phyloP scores from a whole-genome alignment of 1,140 invertebrate genomes.

The Wasmannia auropunctata region DNA sequence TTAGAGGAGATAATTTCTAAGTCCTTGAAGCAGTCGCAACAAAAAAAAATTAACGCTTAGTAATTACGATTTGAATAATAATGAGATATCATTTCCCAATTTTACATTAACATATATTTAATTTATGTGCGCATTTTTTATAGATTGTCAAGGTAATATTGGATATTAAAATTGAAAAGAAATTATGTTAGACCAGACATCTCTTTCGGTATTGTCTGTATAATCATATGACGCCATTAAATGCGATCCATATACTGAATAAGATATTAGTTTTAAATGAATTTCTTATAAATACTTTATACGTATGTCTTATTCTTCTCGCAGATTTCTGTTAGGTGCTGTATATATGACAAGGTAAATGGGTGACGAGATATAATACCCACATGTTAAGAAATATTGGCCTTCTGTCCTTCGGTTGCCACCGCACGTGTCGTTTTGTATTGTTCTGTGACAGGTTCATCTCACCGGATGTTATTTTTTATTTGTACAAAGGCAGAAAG shows the following conservation, averaged over 20 bases:
- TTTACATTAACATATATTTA: neutral
- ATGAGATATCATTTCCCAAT: conserved; percentile 1
- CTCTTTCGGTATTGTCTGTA: neutral
- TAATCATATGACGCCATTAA: neutral
- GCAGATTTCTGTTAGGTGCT: neutral
- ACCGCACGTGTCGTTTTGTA: neutral
- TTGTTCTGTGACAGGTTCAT: conserved; percentile 21
- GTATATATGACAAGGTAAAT: neutral
- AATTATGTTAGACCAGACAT: neutral
- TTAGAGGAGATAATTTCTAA: neutral
- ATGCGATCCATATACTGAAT: neutral
- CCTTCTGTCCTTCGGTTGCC: neutral
- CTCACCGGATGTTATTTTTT: neutral
- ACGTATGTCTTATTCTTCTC: neutral
- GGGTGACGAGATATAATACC: conserved; percentile 2
- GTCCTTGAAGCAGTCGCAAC: neutral
- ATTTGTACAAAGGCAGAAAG: conserved; percentile 40
- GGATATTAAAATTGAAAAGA: neutral
- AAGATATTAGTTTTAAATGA: conserved; percentile 2
- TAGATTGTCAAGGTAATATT: neutral
- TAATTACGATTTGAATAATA: neutral
- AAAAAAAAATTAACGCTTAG: neutral
- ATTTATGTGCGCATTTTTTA: neutral
- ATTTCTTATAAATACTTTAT: neutral
- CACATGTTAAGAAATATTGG: neutral